Base-by-base conservation (phyloP, 2,113 vertebrate genomes). In the Chaetorhynchus papuensis region DNA sequence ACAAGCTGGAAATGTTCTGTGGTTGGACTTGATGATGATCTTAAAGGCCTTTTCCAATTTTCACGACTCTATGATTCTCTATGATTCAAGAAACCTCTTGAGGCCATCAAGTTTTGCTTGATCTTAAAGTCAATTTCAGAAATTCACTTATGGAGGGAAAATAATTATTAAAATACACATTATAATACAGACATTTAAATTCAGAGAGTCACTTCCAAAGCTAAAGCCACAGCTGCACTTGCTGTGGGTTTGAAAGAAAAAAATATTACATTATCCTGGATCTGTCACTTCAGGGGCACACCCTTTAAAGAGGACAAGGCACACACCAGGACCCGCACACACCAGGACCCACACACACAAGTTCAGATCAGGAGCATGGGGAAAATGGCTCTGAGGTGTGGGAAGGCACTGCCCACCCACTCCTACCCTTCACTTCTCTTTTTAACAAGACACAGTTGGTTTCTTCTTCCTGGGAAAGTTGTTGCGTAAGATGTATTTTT, bases 361-460 rank as follows among this genome's bases (percentile, higher is more conserved):
- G 89, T 92, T 93, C 77, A 33, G 31, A 75, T 27, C 23, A 82
- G 70, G 44, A 89, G 37, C 65, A 37, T 35, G 28, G 31, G 52
- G 53, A 69, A 87, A 45, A 54, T 30, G 60, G 9, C 68, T 90
- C 50, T 56, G 39, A 68, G 47, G 8, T 47, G 83, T 78, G 37
- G 94, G 83, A 87, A 56, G 91, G 31, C n/a, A 80, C 56, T 89
- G 59, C 76, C 68, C 80, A 90, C 83, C 83, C 79, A 86, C 91
- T 87, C 53, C 47, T 59, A 86, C 20, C 31, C 64, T 88, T 80
- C 88, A 88, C 33, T 47, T 71, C 88, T 76, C 39, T 66, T 87
- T 83, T 91, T 88, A 91, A 83, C 66, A 87, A 91, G 70, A 92
- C 56, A 75, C 74, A 93, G 89, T 85, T 91, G 87, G 44, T 92